phyloP scores from a whole-genome alignment of 2,797 vertebrate genomes.

The Gambelia wislizenii region DNA sequence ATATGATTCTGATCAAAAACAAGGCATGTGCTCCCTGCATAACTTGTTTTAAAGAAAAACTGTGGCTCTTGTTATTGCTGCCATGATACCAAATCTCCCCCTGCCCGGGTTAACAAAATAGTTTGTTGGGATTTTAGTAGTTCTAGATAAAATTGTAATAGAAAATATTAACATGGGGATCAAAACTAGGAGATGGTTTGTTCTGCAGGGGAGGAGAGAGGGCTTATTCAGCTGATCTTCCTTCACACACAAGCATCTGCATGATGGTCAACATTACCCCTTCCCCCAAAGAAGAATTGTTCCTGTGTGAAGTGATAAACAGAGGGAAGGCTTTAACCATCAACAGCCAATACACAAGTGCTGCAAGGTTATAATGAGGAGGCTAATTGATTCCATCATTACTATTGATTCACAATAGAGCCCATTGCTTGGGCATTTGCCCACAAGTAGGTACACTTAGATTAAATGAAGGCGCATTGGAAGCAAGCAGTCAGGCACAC shows the following conservation, averaged over 20 bases:
- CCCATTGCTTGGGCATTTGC: slow-evolving; percentile 71
- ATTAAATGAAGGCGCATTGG: slow-evolving; percentile 63
- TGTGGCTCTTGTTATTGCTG: too few relatives aligned
- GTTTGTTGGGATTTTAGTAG: slow-evolving; percentile 69
- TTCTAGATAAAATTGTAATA: slow-evolving; percentile 58
- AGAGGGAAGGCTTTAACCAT: slow-evolving; percentile 31
- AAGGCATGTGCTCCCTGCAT: too few relatives aligned
- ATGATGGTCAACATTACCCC: slow-evolving; percentile 4
- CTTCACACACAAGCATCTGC: slow-evolving; percentile 15
- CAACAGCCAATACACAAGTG: slow-evolving; percentile 64
- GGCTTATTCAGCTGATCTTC: slow-evolving; percentile 39
- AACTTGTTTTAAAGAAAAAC: too few relatives aligned
- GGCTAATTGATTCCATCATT: slow-evolving; percentile 48
- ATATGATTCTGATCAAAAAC: too few relatives aligned
- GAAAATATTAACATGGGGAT: slow-evolving; percentile 49
- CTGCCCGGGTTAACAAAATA: slow-evolving; percentile 72
- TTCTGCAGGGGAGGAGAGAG: not conserved
- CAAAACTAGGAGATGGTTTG: not conserved
- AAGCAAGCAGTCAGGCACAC: slow-evolving; percentile 84
- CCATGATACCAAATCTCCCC: too few relatives aligned
- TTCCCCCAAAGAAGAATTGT: slow-evolving; percentile 10
- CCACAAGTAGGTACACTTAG: slow-evolving; percentile 62
- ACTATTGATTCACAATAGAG: slow-evolving; percentile 42
- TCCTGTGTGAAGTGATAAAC: slow-evolving; percentile 1
- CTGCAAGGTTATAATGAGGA: slow-evolving; percentile 69